Percentiles rank a stretch among this genome's conserved stretches.
Conservation (phyloP, 2,888 invertebrate species). For the Thyatira batis region DNA sequence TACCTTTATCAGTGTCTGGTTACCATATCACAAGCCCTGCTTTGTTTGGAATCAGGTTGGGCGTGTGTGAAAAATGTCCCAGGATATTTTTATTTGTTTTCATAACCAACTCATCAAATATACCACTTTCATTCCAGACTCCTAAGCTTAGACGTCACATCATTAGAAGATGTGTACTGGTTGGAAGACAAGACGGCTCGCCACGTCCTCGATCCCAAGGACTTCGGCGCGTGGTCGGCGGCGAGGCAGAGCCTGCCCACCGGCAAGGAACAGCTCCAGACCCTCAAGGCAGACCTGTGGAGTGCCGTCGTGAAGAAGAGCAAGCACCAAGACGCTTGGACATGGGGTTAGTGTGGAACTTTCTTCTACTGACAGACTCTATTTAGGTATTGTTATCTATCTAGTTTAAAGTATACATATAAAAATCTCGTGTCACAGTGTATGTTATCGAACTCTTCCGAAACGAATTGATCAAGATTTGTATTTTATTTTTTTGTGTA, state of each 20-base stretch:
- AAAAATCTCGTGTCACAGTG: too few relatives aligned
- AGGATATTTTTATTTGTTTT: too few relatives aligned
- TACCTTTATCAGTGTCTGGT: too few relatives aligned
- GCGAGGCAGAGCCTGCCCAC: slow-evolving; percentile 92
- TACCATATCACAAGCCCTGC: too few relatives aligned
- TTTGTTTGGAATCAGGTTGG: too few relatives aligned
- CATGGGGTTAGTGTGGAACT: slow-evolving; percentile 85
- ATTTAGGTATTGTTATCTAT: too few relatives aligned
- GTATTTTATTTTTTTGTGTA: too few relatives aligned
- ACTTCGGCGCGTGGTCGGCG: slow-evolving; percentile 89
- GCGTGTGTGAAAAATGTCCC: too few relatives aligned
- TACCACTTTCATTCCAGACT: slow-evolving; percentile 73
- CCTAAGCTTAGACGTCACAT: slow-evolving; percentile 90
- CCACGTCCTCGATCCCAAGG: slow-evolving; percentile 88
- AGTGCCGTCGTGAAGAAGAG: slow-evolving; percentile 92
- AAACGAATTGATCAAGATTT: too few relatives aligned
- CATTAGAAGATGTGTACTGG: slow-evolving; percentile 96
- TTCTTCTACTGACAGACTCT: not conserved
- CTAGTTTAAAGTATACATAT: too few relatives aligned
- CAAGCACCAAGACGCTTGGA: slow-evolving; percentile 94
- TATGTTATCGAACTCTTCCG: too few relatives aligned
- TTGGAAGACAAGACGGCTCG: slow-evolving; percentile 91
- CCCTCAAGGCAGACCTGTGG: slow-evolving; percentile 92
- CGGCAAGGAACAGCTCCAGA: slow-evolving; percentile 89
- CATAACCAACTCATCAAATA: not conserved